Percentiles rank a stretch among this genome's conserved stretches.
Evolutionary conservation across 2,888 invertebrate species (phyloP).

Genomic region (Pemphredon lugubris): DNA sequence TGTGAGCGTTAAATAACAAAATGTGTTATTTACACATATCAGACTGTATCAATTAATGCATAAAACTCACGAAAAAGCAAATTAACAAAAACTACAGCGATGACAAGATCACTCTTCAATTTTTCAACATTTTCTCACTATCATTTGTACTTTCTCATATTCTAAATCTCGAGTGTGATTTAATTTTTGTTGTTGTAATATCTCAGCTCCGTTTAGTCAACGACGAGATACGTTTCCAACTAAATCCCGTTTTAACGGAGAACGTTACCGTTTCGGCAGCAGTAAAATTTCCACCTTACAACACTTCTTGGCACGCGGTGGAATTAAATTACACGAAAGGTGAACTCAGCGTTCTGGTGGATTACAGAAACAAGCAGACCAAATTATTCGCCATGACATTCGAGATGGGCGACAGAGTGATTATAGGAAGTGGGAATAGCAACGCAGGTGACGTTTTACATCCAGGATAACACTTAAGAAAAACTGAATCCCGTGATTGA

Average conservation of each 20-base stretch:
- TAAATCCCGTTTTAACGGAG: conserved; percentile 88
- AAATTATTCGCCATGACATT: conserved; percentile 87
- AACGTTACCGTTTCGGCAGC: conserved; percentile 90
- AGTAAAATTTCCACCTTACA: conserved; percentile 89
- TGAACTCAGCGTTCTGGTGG: conserved; percentile 88
- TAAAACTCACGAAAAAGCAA: too few relatives aligned
- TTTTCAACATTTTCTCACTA: too few relatives aligned
- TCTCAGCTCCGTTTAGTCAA: conserved; percentile 91
- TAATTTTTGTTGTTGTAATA: too few relatives aligned
- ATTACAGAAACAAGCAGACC: conserved; percentile 88
- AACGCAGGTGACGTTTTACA: conserved; percentile 75
- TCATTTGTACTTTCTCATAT: too few relatives aligned
- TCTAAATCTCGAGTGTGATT: too few relatives aligned
- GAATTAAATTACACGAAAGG: conserved; percentile 90
- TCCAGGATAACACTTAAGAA: too few relatives aligned
- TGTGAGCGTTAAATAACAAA: not conserved
- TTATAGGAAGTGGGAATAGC: conserved; percentile 91
- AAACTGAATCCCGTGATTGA: too few relatives aligned
- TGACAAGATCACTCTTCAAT: too few relatives aligned
- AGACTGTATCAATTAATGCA: too few relatives aligned
- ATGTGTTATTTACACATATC: too few relatives aligned
- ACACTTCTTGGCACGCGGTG: conserved; percentile 92
- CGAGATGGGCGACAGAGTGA: conserved; percentile 87
- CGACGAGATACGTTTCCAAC: conserved; percentile 92
- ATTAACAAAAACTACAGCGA: too few relatives aligned